Conservation (phyloP, 2,888 invertebrate species). For the Caenorhabditis becei region DNA sequence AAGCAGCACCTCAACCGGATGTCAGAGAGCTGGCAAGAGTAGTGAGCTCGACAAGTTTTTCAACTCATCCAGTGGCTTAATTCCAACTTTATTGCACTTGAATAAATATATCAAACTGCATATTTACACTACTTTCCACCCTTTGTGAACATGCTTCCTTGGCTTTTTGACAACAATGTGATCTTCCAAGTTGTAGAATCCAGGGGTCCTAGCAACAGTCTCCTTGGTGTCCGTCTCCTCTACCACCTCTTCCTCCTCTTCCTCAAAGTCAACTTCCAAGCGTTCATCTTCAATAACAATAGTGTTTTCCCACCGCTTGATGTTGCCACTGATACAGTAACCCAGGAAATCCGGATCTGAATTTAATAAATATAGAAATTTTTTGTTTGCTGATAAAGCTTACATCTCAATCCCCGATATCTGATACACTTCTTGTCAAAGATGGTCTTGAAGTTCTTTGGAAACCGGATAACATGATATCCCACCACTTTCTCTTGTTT, state of each 20-base stretch:
- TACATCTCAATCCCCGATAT: conserved; percentile 3
- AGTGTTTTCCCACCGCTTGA: not conserved
- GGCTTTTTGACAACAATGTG: not conserved
- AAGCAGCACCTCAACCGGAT: not conserved
- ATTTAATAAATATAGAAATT: not conserved
- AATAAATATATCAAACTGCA: not conserved
- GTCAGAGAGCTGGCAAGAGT: not conserved
- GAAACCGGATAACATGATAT: not conserved
- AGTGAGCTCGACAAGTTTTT: not conserved
- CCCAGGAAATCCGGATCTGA: not conserved
- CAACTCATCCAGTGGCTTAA: not conserved
- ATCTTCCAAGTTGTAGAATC: conserved; percentile 2
- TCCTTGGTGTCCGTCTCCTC: not conserved
- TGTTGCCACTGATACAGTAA: not conserved
- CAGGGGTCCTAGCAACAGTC: not conserved
- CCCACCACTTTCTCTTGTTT: not conserved
- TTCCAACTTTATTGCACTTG: not conserved
- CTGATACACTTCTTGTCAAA: conserved; percentile 3
- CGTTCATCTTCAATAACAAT: not conserved
- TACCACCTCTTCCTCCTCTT: not conserved
- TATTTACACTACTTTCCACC: not conserved
- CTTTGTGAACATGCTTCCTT: not conserved
- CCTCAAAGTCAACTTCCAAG: not conserved
- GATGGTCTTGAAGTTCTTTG: not conserved
- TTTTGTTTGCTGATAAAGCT: no score